Base-by-base conservation (phyloP, 2,797 vertebrate genomes). In the Tokudaia muenninki region DNA sequence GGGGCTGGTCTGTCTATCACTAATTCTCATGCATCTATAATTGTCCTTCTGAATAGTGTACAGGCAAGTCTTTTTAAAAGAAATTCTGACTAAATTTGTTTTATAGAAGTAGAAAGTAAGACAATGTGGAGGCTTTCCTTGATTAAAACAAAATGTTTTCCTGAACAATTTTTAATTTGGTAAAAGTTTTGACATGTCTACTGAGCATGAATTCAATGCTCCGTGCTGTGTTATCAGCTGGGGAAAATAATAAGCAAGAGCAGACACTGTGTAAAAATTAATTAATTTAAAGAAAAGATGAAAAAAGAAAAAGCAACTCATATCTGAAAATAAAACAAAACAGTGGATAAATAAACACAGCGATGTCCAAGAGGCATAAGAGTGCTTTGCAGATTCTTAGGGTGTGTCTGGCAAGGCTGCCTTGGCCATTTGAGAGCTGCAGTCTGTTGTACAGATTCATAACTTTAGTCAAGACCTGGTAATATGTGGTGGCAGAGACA, bases 151-250 rank as follows among this genome's bases (percentile, higher is more conserved):
- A 77, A 77, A 9, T 34, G 3, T 47, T 72, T 89, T 29, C 29
- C 13, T 55, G 61, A 95, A 70, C 22, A 22, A 31, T 34, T 92
- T 9, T 55, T 78, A 88, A 10, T 59, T 82, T 82, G 37, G 24
- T 61, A 82, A 41, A 82, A 90, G 80, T 92, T 83, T 19, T 87
- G 8, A 93, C 82, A 65, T 87, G 75, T 80, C 63, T 90, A 65
- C 34, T 34, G 67, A 72, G 37, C 26, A 44, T 77, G 9, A 61
- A n/a, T 74, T 86, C 16, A 52, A 37, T 57, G 19, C 29, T 19
- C 22, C 34, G 16, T 88, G 4, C 59, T 75, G 9, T 96, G 41
- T 13, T 70, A 57, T 29, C 6, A 57, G 47, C 37, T 83, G 10
- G 14, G 77, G 21, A 26, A 88, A 65, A 12, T 63, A 44, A 6